Percentiles rank a stretch among this genome's conserved stretches.
Evolutionary conservation across 2,113 vertebrate genomes (phyloP).

Genomic region (Harpagus bidentatus): DNA sequence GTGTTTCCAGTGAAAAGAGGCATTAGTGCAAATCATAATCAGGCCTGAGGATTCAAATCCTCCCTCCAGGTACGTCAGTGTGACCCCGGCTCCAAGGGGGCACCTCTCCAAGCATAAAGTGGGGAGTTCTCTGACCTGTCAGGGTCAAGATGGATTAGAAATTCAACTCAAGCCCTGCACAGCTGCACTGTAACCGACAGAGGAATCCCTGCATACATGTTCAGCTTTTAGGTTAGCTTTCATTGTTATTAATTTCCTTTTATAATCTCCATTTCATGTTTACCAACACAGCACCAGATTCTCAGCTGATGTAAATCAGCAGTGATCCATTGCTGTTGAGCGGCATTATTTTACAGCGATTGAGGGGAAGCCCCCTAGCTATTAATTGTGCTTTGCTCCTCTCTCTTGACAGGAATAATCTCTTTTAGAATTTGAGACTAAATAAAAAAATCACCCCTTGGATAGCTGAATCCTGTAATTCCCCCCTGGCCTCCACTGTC

Average conservation of each 20-base stretch:
- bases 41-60: background rate
- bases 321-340: background rate
- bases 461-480: background rate
- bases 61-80: background rate
- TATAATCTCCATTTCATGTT: background rate
- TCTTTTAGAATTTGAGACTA: constrained; percentile 16
- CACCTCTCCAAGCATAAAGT: background rate
- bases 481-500: background rate
- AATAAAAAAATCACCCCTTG: background rate
- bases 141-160: background rate
- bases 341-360: background rate
- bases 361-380: background rate
- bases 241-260: background rate
- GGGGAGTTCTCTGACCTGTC: background rate
- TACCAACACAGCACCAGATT: background rate
- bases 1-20: background rate
- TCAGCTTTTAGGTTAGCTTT: background rate
- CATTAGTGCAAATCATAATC: background rate
- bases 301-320: background rate
- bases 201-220: background rate
- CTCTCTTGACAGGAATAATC: constrained; percentile 10
- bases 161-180: background rate
- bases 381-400: constrained; percentile 20
- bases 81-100: background rate
- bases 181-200: background rate